Base-by-base conservation (phyloP, 2,113 vertebrate species). In the Ptyas mucosa region DNA sequence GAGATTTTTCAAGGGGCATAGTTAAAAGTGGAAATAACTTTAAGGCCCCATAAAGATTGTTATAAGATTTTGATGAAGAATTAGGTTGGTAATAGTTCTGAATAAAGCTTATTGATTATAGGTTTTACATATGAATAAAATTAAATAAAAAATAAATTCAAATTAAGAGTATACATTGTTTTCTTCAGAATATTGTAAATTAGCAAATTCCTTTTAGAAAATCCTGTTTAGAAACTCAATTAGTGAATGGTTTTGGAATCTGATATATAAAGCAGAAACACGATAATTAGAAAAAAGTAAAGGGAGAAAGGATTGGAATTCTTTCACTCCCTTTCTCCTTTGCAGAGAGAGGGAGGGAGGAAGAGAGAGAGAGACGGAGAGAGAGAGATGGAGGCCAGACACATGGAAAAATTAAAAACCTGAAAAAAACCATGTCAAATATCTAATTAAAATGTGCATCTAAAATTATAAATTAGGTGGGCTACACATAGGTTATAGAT, bases 401-500 rank as follows among this genome's bases (percentile, higher is more conserved):
- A 61, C 86, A n/a, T 58, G 53, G 46, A 86, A 61, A 11, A 29
- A 7, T 43, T 57, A 51, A 87, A 52, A 86, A 29, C 10, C 2
- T 49, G 6, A 9, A 90, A 90, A 53, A 23, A 20, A 3, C 11
- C 2, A 7, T 64, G 29, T n/a, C 29, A 43, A 23, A 52, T 61
- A 54, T n/a, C 46, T 52, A 92, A 87, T 64, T 87, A 52, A 51
- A 46, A 34, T 88, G 64, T 53, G 91, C 39, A 92, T 69, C n/a
- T 88, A 39, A 86, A 87, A 92, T 23, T 8, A 51, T 26, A 64
- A 64, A 64, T 11, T 53, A 75, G 43, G 46, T 88, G 87, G 61
- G 46, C 49, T 75, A 18, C 12, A 39, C n/a, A 34, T 75, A 34
- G 53, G 87, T 95, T 94, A 92, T 87, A 46, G 64, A 81, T 87